phyloP scores from a whole-genome alignment of 2,888 invertebrate genomes.

The Schrankia costaestrigalis region DNA sequence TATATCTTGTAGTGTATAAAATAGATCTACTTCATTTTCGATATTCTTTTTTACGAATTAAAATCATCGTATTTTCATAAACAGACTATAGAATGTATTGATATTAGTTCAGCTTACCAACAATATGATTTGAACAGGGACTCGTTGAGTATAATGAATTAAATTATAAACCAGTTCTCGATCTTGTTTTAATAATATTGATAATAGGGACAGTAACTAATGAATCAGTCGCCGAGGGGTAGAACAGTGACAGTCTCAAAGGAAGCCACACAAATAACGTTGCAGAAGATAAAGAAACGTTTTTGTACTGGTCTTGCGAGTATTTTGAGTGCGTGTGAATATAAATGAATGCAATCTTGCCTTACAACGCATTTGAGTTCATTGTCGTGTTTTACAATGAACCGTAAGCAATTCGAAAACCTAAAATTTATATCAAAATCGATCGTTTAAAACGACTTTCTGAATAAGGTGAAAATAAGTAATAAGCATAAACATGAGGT shows the following conservation, averaged over 20 bases:
- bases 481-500: conserved; percentile 74
- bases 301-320: conserved; percentile 22
- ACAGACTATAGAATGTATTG: conserved; percentile 18
- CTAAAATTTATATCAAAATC: conserved; percentile 51
- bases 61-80: conserved; percentile 12
- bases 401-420: conserved; percentile 38
- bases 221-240: conserved; percentile 43
- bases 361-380: conserved; percentile 17
- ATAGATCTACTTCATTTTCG: conserved; percentile 7
- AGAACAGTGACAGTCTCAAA: conserved; percentile 34
- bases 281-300: conserved; percentile 18
- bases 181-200: conserved; percentile 55
- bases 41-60: conserved; percentile 5
- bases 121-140: conserved; percentile 28
- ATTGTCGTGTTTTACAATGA: conserved; percentile 35
- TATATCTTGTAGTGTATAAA: conserved; percentile 21
- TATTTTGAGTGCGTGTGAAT: conserved; percentile 32
- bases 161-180: conserved; percentile 53
- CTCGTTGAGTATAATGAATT: conserved; percentile 42
- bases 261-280: conserved; percentile 27
- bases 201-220: conserved; percentile 48
- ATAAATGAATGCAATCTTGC: conserved; percentile 24
- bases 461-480: conserved; percentile 74
- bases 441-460: conserved; percentile 56
- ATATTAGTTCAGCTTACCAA: conserved; percentile 26